Conservation (phyloP, 2,888 invertebrate genomes). For the Rhogogaster chlorosoma region DNA sequence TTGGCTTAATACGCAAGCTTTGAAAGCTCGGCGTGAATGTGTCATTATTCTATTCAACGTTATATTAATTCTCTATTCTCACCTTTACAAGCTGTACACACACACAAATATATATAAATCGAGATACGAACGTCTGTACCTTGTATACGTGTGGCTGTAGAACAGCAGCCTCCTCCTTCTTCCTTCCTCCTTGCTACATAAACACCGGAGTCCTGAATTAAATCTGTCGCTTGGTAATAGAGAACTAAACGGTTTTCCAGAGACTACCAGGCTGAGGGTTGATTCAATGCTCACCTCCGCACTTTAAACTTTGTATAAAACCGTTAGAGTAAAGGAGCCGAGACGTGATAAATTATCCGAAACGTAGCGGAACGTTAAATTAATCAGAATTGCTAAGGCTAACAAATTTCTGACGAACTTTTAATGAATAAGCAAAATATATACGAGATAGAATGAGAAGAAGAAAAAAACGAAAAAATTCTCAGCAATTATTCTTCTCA, state of each 20-base stretch:
- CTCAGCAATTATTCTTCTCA: background rate
- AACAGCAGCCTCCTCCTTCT: too few species aligned
- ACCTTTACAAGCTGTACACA: background rate
- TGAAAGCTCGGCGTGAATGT: slow-evolving; percentile 26
- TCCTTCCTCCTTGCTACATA: background rate
- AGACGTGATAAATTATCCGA: slow-evolving; percentile 26
- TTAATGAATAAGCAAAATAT: slow-evolving; percentile 32
- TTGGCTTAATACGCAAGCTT: background rate
- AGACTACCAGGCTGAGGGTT: background rate
- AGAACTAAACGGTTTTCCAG: slow-evolving; percentile 41
- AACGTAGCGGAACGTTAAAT: background rate
- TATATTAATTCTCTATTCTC: slow-evolving; percentile 23
- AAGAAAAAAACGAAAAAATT: background rate
- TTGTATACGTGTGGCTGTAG: background rate
- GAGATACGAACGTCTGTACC: background rate
- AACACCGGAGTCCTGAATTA: slow-evolving; percentile 24
- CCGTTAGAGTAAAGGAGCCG: background rate
- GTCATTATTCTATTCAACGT: slow-evolving; percentile 43
- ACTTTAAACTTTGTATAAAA: slow-evolving; percentile 35
- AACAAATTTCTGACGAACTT: slow-evolving; percentile 13
- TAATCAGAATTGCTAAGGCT: slow-evolving; percentile 25
- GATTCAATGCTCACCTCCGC: slow-evolving; percentile 17
- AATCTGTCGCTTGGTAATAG: slow-evolving; percentile 41
- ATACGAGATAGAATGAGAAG: background rate
- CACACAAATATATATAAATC: background rate